Percentiles rank a stretch among this genome's conserved stretches.
phyloP scores from a whole-genome alignment of 1,140 invertebrate species.

The Drosophila lacteicornis region DNA sequence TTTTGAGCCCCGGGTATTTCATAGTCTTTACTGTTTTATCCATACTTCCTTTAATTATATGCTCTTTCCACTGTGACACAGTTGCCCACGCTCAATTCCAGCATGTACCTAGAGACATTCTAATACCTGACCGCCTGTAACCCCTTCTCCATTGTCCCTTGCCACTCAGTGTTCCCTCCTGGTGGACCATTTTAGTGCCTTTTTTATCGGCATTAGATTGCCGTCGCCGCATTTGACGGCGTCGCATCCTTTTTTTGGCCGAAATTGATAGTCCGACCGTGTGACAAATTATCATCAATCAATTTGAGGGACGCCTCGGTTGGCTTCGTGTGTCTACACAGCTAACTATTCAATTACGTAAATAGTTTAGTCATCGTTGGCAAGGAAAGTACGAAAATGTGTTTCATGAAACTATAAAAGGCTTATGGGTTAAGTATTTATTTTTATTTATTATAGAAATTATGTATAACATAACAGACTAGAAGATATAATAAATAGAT shows the following conservation, averaged over 20 bases:
- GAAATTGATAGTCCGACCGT: slow-evolving; percentile 67
- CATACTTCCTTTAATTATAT: background rate
- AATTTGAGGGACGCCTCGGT: slow-evolving; percentile 45
- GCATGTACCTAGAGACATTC: slow-evolving; percentile 16
- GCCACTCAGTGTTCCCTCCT: background rate
- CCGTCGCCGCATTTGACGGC: slow-evolving; percentile 36
- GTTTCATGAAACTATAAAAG: background rate
- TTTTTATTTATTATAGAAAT: too few species aligned
- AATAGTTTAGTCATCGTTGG: slow-evolving; percentile 17
- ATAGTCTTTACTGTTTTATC: background rate
- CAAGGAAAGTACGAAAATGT: background rate
- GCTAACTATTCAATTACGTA: slow-evolving; percentile 12
- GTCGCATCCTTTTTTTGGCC: slow-evolving; percentile 65
- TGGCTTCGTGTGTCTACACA: slow-evolving; percentile 7
- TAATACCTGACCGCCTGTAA: slow-evolving; percentile 29
- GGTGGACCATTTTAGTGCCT: slow-evolving; percentile 29
- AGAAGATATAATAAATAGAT: too few species aligned
- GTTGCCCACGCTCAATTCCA: background rate
- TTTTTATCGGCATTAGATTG: slow-evolving; percentile 49
- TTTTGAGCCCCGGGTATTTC: background rate
- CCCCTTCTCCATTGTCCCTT: slow-evolving; percentile 23
- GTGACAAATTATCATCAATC: slow-evolving; percentile 83
- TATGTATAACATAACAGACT: too few species aligned
- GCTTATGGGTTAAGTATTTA: too few species aligned
- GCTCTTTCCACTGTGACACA: slow-evolving; percentile 15